Percentiles rank a stretch among this genome's conserved stretches.
These are phyloP conservation scores for Protosalanx chinensis DNA, from an alignment of 2,797 vertebrate genomes.

Conservation along the genomic window DNA sequence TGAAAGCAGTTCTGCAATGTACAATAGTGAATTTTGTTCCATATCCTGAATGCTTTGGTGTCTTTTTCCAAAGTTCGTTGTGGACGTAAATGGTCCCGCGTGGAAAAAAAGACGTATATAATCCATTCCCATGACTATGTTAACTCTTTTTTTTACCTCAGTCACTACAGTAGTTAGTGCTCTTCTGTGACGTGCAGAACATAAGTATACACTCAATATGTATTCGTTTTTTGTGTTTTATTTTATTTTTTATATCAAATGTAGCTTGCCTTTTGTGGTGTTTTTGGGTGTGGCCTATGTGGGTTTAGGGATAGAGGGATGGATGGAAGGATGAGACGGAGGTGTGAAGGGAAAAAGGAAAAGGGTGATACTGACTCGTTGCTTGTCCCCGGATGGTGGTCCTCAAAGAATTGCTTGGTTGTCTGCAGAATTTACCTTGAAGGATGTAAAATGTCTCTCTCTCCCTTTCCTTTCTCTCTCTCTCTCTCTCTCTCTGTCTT, in stretches of 20 bases:
- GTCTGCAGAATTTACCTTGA: constrained; percentile 91
- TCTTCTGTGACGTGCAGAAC: no score
- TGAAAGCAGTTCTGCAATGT: no score
- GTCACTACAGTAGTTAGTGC: no score
- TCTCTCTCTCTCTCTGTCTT: constrained; percentile 37
- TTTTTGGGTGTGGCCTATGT: constrained; percentile 45
- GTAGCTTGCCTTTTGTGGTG: constrained; percentile 59
- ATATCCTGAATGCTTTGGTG: no score
- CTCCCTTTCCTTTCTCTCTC: constrained; percentile 59
- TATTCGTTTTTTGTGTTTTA: no score
- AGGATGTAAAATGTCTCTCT: constrained; percentile 90
- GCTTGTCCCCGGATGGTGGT: constrained; percentile 91
- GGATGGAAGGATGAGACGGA: constrained; percentile 29
- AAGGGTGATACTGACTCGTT: constrained; percentile 81
- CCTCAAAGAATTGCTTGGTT: constrained; percentile 71
- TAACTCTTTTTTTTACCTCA: no score
- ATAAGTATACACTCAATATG: no score
- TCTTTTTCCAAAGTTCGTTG: no score
- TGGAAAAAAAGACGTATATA: no score
- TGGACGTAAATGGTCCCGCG: no score
- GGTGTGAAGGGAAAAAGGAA: constrained; percentile 28
- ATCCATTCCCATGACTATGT: no score
- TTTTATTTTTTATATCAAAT: neutral
- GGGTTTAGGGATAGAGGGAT: constrained; percentile 27
- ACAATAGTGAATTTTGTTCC: no score